Base-by-base conservation (phyloP, 1,140 invertebrate genomes). In the Eriocheir sinensis region DNA sequence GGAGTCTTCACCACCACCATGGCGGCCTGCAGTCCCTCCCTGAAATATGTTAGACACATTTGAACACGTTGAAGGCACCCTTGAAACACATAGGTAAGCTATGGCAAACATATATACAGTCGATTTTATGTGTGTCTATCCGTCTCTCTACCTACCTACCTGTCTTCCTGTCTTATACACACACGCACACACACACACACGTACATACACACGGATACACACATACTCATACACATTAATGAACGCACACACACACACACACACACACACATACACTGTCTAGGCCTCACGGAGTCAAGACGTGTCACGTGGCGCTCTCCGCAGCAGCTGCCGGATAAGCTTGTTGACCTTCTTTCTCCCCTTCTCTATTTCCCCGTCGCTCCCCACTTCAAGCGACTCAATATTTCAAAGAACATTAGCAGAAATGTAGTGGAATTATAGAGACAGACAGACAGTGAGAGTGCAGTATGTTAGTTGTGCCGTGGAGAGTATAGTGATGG, bases 11-110 rank as follows among this genome's bases (percentile, higher is more conserved):
- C 41, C 30, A 94, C 44, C 30, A 94, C 93, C 80, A 83, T 17
- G 2, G 93, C 93, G 0, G 89, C 93, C 85, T 91, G n/a, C 0
- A 94, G 79, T 15, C 93, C 93, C 79, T 94, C 89, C 80, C 93
- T 94, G 88, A 15, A 32, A 36, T 4, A 0, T 12, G 30, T 44
- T 32, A 92, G 41, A 40, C n/a, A 83, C 21, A 40, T 17, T 30
- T 44, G 3, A 9, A 91, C 36, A 79, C 3, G 8, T 72, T 1
- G 38, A 3, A 34, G 36, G 27, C 32, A 91, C n/a, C n/a, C 9
- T 21, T 8, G 17, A 40, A 34, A 34, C 12, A 9, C n/a, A 34
- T 12, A 9, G 85, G 36, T 88, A n/a, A n/a, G n/a, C n/a, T n/a
- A n/a, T n/a, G 81, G 6, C 81, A 8, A 30, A 30, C 36, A 83